Evolutionary conservation across 2,113 vertebrate species (phyloP), one percentile per base, ranked within the genome.

Genomic region (Pteruthius melanotis): DNA sequence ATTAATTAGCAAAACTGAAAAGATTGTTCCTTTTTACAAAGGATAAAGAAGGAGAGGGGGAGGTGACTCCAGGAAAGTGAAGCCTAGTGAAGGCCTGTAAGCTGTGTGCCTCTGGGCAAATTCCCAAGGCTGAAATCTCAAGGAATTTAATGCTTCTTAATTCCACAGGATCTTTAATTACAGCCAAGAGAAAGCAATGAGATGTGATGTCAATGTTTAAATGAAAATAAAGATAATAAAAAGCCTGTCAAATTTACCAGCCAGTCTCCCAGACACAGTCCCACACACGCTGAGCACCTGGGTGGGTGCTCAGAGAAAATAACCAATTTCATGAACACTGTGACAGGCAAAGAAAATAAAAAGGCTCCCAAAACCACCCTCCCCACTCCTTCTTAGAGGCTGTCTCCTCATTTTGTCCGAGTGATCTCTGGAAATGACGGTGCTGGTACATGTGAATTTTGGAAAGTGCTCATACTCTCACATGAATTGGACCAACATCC

Each of bases 151-250:
- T 95, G 89, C 89, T 91, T 97, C 95, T 97, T 97, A 97, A 97
- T 97, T 97, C 97, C 95, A 96, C 95, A 95, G 94, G 90, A 97
- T 97, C 96, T 96, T 90, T 97, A 98, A 98, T 98, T 98, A 96
- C 95, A 97, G 97, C 54, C 89, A 86, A 92, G 87, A 95, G 95
- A 97, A 97, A 88, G 94, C 97, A 98, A 97, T 97, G 97, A 97
- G 93, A 97, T 95, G 84, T 81, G 96, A 97, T 96, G 85, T 45
- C 92, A 93, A 95, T 54, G 71, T 86, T 93, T 92, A 92, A 95
- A 89, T 44, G 79, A 80, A 96, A 94, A 91, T 78, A 96, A 94
- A 88, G 74, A 96, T 92, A 96, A 89, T 61, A 90, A 87, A 92
- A 93, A 91, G 90, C 64, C 70, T 97, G 96, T 95, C 88, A 96